These are phyloP conservation scores for Paguma larvata DNA, from an alignment of 2,797 vertebrate species.

Conservation along the genomic window DNA sequence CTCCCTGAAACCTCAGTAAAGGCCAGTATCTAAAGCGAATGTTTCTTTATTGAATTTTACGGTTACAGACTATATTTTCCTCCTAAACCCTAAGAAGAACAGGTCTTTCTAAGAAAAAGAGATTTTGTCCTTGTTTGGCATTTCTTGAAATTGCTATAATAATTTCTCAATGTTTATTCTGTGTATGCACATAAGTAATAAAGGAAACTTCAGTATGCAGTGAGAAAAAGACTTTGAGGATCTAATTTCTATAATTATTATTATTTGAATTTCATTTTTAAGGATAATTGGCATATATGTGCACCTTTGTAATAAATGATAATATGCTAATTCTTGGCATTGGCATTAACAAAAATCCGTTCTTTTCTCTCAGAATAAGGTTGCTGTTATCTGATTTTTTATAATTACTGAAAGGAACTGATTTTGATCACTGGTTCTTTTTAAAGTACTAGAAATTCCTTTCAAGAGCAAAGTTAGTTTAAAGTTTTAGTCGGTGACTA, in stretches of 20 bases:
- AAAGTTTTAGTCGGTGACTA: not conserved
- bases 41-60: slow-evolving; percentile 32
- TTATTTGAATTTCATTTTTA: slow-evolving; percentile 59
- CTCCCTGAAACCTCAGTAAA: slow-evolving; percentile 95
- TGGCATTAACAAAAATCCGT: not conserved
- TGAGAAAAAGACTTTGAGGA: not conserved
- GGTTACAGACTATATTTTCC: slow-evolving; percentile 81
- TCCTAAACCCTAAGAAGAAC: not conserved
- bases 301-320: slow-evolving; percentile 39
- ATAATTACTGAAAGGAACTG: slow-evolving; percentile 54
- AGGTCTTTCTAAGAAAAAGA: not conserved
- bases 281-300: not conserved
- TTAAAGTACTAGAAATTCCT: slow-evolving; percentile 26
- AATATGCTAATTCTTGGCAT: slow-evolving; percentile 44
- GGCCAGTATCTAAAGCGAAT: slow-evolving; percentile 84
- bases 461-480: not conserved
- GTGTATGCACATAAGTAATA: not conserved
- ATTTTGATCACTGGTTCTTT: not conserved
- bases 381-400: slow-evolving; percentile 56
- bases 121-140: not conserved
- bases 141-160: slow-evolving; percentile 23
- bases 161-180: slow-evolving; percentile 55
- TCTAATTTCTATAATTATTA: slow-evolving; percentile 21
- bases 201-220: not conserved
- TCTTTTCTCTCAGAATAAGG: slow-evolving; percentile 39